A percentile compares a stretch with the other conserved stretches of the same genome.
These are phyloP conservation scores for Eulimnadia texana DNA, from an alignment of 1,140 invertebrate genomes.

Conservation along the genomic window DNA sequence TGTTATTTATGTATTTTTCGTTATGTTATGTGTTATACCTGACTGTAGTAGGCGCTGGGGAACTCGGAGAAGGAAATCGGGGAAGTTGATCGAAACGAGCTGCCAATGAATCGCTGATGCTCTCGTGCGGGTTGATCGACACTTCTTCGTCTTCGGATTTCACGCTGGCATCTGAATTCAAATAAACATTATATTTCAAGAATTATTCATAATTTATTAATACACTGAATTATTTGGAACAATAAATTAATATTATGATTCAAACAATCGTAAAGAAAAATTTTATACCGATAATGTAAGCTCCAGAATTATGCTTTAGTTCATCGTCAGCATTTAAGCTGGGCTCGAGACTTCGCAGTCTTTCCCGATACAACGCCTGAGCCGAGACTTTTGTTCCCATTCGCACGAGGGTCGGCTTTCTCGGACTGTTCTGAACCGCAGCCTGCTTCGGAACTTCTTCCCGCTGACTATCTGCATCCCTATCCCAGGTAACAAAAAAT, in stretches of 20 bases:
- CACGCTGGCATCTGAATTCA: conserved; percentile 13
- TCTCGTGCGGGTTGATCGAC: conserved; percentile 4
- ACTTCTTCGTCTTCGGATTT: conserved; percentile 11
- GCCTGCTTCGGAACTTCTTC: neutral
- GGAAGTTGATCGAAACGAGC: conserved; percentile 12
- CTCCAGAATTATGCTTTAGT: neutral
- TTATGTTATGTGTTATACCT: neutral
- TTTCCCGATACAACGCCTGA: conserved; percentile 8
- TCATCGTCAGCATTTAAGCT: neutral
- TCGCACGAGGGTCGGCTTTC: conserved; percentile 9
- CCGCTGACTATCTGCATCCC: no score
- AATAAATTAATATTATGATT: neutral
- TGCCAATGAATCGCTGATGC: conserved; percentile 6
- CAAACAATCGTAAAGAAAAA: neutral
- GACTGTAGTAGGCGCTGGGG: neutral
- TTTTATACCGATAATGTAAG: conserved; percentile 12
- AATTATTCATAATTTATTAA: neutral
- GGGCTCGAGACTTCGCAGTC: conserved; percentile 7
- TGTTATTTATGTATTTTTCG: no score
- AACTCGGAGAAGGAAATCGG: conserved; percentile 2
- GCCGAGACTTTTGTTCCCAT: conserved; percentile 14
- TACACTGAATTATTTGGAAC: neutral
- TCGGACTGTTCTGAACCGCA: neutral
- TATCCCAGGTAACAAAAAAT: no score
- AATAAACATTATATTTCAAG: no score